Evolutionary conservation across 2,888 invertebrate species (phyloP), one percentile per base, ranked within the genome.

Genomic region (Platycheirus albimanus): DNA sequence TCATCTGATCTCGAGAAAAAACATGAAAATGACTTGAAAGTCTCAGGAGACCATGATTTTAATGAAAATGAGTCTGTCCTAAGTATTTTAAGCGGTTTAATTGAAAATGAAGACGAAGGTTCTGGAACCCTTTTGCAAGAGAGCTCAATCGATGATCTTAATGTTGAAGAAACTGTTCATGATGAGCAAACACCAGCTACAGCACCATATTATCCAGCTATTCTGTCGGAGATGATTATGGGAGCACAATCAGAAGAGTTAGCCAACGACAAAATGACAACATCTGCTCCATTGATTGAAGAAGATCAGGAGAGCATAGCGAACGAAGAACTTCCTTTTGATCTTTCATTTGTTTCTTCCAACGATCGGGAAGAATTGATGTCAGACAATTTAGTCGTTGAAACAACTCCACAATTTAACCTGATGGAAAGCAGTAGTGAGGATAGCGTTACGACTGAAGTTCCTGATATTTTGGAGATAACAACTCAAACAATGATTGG

Each of bases 401-500:
- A 89, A 72, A 88, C 89, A 0, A 90, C 89, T 5, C 89, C 86
- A 6, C 45, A 24, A n/a, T 24, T 66, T 6, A 24, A 85, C 45
- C 69, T 85, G n/a, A n/a, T n/a, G 3, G 81, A 51, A 11, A 61
- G 49, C 33, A 33, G 52, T 15, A 56, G 19, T 20, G 66, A 81
- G 13, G 45, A 75, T 38, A 58, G 41, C 11, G 87, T 87, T 8
- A 88, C 89, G 7, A 89, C 88, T 8, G 88, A 88, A 52, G 88
- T 89, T 1, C 87, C 87, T 1, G 88, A 88, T 36, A 89, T 88
- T 49, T 86, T 88, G 0, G 90, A 90, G 78, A 87, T 89, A 41
- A 91, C 92, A 30, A 91, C 89, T 1, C 90, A 90, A 74, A 90
- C 90, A 1, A 89, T 90, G 89, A 72, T 90, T 49, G 88, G 88